Percentiles rank a stretch among this genome's conserved stretches.
Conservation (phyloP, 2,797 vertebrate genomes). For the Tangara arthus region DNA sequence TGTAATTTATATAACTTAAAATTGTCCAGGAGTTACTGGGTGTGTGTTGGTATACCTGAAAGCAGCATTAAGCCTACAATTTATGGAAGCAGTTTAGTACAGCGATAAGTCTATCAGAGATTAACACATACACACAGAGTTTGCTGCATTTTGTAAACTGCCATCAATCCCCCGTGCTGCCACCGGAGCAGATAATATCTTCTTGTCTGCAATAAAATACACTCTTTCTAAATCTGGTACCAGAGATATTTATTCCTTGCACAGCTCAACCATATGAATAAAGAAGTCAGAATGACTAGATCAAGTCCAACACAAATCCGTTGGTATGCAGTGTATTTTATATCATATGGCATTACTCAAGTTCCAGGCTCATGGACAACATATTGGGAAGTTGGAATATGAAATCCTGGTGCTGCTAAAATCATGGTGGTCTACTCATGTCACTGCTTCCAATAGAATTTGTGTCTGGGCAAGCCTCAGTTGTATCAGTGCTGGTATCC, state of each 20-base stretch:
- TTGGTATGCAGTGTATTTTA: neutral
- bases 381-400: neutral
- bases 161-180: neutral
- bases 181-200: slow-evolving; percentile 20
- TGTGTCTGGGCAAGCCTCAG: neutral
- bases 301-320: slow-evolving; percentile 5
- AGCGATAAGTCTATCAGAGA: slow-evolving; percentile 18
- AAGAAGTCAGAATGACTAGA: slow-evolving; percentile 1
- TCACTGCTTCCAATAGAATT: neutral
- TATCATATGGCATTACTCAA: neutral
- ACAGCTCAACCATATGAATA: slow-evolving; percentile 1
- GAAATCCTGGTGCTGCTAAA: neutral
- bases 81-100: slow-evolving; percentile 29
- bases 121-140: neutral
- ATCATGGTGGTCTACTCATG: neutral
- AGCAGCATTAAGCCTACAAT: neutral
- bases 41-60: neutral
- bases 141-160: slow-evolving; percentile 36
- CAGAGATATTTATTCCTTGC: slow-evolving; percentile 37
- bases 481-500: neutral
- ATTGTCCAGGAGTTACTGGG: neutral
- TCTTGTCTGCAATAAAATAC: neutral
- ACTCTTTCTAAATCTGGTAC: slow-evolving; percentile 31
- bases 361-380: neutral
- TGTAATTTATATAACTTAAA: neutral